Percentiles rank a stretch among this genome's conserved stretches.
Evolutionary conservation across 2,113 vertebrate species (phyloP).

Genomic region (Phyllostomus hastatus): DNA sequence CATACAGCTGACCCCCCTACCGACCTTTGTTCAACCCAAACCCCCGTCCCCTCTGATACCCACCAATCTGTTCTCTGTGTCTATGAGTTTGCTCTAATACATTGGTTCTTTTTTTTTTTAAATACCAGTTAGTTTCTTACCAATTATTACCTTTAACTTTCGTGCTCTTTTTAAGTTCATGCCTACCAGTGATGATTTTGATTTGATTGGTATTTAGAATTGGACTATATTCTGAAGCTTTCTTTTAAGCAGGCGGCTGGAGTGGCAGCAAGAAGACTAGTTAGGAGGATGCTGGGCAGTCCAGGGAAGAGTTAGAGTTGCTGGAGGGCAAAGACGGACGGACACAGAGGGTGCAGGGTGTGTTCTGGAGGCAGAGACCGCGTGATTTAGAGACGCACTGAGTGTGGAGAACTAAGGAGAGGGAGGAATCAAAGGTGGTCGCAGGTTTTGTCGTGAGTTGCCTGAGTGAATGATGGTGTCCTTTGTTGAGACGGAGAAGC

Average conservation of each 20-base stretch:
- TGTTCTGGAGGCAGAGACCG: neutral
- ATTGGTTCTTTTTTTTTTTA: neutral
- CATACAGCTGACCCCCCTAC: neutral
- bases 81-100: neutral
- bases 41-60: neutral
- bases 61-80: too few species aligned
- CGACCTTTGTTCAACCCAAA: neutral
- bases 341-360: neutral
- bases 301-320: neutral
- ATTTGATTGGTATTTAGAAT: slow-evolving; percentile 7
- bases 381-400: neutral
- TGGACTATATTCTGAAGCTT: neutral
- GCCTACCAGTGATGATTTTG: neutral
- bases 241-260: neutral
- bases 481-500: neutral
- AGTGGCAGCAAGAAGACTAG: neutral
- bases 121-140: neutral
- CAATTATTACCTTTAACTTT: neutral
- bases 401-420: neutral
- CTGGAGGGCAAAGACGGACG: neutral
- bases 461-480: neutral
- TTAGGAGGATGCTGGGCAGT: neutral
- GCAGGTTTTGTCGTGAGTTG: neutral
- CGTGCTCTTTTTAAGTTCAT: neutral
- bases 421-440: neutral